phyloP scores from a whole-genome alignment of 2,888 invertebrate genomes.

The Metacarcinus magister region DNA sequence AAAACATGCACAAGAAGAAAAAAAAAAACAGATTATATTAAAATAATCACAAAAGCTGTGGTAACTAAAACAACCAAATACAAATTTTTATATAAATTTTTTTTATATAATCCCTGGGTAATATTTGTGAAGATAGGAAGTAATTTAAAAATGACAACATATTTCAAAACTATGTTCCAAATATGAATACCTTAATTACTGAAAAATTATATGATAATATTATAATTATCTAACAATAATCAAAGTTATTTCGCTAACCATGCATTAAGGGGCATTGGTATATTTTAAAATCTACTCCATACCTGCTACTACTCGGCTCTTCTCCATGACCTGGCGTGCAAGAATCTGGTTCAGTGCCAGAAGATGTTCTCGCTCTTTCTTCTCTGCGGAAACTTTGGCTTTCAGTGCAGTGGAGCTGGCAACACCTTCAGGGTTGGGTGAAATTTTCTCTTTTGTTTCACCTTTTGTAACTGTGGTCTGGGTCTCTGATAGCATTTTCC shows the following conservation, averaged over 20 bases:
- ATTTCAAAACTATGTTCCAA: background rate
- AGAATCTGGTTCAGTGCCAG: slow-evolving; percentile 95
- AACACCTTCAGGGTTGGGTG: slow-evolving; percentile 93
- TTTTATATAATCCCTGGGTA: background rate
- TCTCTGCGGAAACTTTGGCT: slow-evolving; percentile 88
- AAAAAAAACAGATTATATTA: background rate
- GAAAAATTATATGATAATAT: background rate
- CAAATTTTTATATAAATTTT: background rate
- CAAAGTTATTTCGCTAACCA: background rate
- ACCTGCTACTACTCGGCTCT: slow-evolving; percentile 98
- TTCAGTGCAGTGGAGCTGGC: slow-evolving; percentile 86
- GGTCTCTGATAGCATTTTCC: slow-evolving; percentile 93
- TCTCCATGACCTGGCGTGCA: slow-evolving; percentile 96
- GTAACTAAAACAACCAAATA: background rate
- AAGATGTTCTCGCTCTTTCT: slow-evolving; percentile 94
- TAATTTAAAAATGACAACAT: background rate
- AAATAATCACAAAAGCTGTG: background rate
- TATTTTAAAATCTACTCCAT: slow-evolving; percentile 83
- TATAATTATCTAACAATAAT: slow-evolving; percentile 12
- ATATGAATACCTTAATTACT: background rate
- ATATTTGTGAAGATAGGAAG: background rate
- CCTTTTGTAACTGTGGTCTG: slow-evolving; percentile 83
- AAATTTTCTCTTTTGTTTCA: slow-evolving; percentile 85
- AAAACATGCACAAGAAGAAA: background rate
- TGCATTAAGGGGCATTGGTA: background rate